Evolutionary conservation across 2,113 vertebrate species (phyloP).

Genomic region (Callipepla californica): DNA sequence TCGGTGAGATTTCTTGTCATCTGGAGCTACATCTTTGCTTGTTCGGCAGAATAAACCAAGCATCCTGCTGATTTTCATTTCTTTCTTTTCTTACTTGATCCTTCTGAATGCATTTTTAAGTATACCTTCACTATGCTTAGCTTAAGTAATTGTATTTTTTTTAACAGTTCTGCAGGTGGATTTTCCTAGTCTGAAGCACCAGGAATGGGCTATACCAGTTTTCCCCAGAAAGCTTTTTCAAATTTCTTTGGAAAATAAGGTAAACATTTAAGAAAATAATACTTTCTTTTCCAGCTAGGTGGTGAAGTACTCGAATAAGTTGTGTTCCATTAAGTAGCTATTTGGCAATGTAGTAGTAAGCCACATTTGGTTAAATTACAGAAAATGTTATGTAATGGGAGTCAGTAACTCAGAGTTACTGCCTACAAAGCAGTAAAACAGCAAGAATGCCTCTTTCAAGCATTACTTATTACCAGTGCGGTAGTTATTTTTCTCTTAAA

Average conservation of each 20-base stretch:
- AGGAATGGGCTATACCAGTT: background rate
- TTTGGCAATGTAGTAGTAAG: background rate
- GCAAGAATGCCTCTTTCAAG: background rate
- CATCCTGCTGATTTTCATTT: background rate
- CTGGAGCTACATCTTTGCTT: background rate
- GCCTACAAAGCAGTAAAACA: background rate
- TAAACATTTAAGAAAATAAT: background rate
- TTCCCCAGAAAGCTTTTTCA: background rate
- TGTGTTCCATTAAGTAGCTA: background rate
- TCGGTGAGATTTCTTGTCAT: background rate
- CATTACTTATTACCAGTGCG: accelerated
- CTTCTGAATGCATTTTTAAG: background rate
- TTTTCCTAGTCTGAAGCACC: background rate
- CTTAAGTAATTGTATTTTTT: background rate
- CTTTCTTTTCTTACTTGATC: background rate
- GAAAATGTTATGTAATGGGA: background rate
- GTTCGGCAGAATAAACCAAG: background rate
- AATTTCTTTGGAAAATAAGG: background rate
- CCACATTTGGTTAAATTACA: background rate
- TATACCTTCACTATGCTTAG: background rate
- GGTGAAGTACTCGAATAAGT: background rate
- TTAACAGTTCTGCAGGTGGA: conserved; percentile 5
- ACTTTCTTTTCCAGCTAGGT: background rate
- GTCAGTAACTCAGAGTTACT: background rate
- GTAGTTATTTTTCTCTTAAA: background rate